These are phyloP conservation scores for Sarcophilus harrisii DNA, from an alignment of 2,797 vertebrate genomes.

Conservation along the genomic window DNA sequence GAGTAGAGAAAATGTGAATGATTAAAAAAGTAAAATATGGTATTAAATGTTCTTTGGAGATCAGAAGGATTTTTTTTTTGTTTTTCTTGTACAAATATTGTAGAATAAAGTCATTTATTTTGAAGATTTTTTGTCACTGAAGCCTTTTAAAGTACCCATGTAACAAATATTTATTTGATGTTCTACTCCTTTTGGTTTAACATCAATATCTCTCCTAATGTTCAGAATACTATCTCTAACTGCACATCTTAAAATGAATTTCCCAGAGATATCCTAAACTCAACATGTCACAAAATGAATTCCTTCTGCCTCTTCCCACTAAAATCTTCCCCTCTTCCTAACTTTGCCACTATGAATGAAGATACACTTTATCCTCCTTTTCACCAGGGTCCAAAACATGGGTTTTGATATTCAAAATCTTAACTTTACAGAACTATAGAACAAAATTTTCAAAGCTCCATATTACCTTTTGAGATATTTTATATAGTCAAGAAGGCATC, in stretches of 20 bases:
- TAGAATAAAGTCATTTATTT: conserved; percentile 7
- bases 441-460: not conserved
- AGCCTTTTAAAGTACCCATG: conserved; percentile 5
- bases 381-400: not conserved
- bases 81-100: not conserved
- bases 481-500: not conserved
- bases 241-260: not conserved
- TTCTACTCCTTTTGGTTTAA: not conserved
- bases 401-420: not conserved
- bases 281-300: not conserved
- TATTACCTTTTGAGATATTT: not conserved
- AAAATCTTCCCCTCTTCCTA: not conserved
- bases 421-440: not conserved
- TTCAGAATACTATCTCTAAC: not conserved
- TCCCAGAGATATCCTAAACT: not conserved
- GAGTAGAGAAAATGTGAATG: conserved; percentile 32
- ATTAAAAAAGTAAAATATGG: conserved; percentile 23
- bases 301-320: not conserved
- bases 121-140: conserved; percentile 28
- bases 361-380: not conserved
- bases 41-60: not conserved
- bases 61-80: not conserved
- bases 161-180: not conserved
- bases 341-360: not conserved
- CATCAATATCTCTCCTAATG: not conserved